Percentiles rank a stretch among this genome's conserved stretches.
These are phyloP conservation scores for Pimephales promelas DNA, from an alignment of 2,113 vertebrate genomes.

Conservation along the genomic window DNA sequence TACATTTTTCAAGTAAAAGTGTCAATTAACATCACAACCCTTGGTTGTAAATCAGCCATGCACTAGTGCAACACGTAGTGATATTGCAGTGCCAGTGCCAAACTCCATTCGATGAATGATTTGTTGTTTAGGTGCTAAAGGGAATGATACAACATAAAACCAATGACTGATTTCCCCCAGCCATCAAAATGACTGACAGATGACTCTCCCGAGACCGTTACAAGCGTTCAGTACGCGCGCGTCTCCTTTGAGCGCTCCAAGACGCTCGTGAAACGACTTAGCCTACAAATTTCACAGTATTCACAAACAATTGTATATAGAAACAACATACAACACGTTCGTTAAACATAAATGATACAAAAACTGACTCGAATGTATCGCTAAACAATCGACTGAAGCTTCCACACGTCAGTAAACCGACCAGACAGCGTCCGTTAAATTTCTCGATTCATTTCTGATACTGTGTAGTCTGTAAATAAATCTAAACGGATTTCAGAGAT, in stretches of 20 bases:
- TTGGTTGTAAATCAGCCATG: slow-evolving; percentile 14
- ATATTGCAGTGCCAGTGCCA: neutral
- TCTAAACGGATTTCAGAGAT: no score
- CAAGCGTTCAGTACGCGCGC: neutral
- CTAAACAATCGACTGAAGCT: neutral
- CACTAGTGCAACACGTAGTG: slow-evolving; percentile 5
- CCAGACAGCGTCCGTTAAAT: neutral
- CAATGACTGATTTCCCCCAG: neutral
- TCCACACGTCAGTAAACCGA: neutral
- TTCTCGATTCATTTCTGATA: neutral
- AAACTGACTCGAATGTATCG: neutral
- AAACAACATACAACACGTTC: neutral
- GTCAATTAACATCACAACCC: neutral
- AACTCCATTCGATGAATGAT: neutral
- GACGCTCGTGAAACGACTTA: neutral
- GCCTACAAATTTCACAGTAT: neutral
- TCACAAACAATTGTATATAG: neutral
- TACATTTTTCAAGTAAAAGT: neutral
- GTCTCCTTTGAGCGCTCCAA: neutral
- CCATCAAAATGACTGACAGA: slow-evolving; percentile 23
- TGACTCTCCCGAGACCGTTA: neutral
- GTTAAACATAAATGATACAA: neutral
- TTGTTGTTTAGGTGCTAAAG: slow-evolving; percentile 18
- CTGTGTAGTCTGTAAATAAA: neutral
- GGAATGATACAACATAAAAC: neutral